Conservation (phyloP, 2,888 invertebrate species). For the Scrobipalpa costella region DNA sequence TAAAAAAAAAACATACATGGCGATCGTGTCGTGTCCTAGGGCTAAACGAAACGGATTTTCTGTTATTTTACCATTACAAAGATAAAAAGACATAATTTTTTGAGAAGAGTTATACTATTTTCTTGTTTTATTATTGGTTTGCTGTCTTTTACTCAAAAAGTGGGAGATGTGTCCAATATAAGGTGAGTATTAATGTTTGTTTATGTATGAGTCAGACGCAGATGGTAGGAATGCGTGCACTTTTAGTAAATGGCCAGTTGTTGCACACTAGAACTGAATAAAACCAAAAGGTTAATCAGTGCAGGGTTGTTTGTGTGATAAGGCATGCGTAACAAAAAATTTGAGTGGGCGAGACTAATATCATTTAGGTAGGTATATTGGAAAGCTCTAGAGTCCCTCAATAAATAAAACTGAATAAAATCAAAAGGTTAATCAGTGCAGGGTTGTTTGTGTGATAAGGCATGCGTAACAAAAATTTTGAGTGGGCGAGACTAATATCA, state of each 20-base stretch:
- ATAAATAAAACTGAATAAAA: too few relatives aligned
- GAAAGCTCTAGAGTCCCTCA: not conserved
- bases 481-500: too few relatives aligned
- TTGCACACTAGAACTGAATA: not conserved
- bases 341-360: not conserved
- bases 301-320: not conserved
- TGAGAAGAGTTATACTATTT: too few relatives aligned
- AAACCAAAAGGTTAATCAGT: not conserved
- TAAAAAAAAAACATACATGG: too few relatives aligned
- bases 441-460: not conserved
- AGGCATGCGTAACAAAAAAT: not conserved
- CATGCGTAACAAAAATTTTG: not conserved
- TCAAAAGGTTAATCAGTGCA: not conserved
- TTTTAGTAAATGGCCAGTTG: not conserved
- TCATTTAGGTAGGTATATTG: not conserved
- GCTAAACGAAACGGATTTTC: too few relatives aligned
- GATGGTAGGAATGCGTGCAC: slow-evolving; percentile 1
- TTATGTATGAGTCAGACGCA: slow-evolving; percentile 19
- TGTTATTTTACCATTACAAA: too few relatives aligned
- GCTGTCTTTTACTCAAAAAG: not conserved
- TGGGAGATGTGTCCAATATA: slow-evolving; percentile 15
- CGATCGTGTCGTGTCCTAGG: not conserved
- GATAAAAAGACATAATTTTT: too few relatives aligned
- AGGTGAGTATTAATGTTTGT: slow-evolving; percentile 21
- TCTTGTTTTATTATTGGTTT: not conserved